Conservation (phyloP, 2,888 invertebrate genomes). For the Erebia aethiops region DNA sequence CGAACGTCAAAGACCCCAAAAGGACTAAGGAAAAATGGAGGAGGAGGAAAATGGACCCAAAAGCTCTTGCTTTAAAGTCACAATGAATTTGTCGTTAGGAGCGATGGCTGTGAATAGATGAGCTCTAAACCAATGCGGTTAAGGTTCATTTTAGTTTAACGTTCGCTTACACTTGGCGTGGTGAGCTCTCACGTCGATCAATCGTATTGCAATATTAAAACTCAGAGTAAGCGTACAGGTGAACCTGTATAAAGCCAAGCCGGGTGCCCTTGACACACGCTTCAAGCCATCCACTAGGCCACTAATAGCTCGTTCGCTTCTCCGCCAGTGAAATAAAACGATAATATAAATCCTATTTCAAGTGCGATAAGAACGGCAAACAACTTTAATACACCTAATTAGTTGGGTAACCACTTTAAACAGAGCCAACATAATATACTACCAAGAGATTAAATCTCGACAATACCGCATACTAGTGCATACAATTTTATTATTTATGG, state of each 20-base stretch:
- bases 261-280: constrained; percentile 69
- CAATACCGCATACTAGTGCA: constrained; percentile 33
- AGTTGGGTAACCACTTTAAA: constrained; percentile 44
- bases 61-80: too few species aligned
- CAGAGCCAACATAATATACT: constrained; percentile 45
- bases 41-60: too few species aligned
- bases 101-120: too few species aligned
- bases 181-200: too few species aligned
- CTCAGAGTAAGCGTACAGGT: too few species aligned
- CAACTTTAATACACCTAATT: constrained; percentile 39
- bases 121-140: too few species aligned
- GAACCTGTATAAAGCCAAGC: constrained; percentile 34
- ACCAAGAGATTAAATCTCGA: constrained; percentile 33
- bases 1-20: too few species aligned
- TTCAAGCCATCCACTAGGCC: constrained; percentile 40
- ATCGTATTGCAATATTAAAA: too few species aligned
- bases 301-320: constrained; percentile 36
- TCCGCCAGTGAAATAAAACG: constrained; percentile 36
- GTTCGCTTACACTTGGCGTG: too few species aligned
- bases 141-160: too few species aligned
- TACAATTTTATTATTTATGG: constrained; percentile 40
- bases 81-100: too few species aligned
- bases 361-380: constrained; percentile 46
- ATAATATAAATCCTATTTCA: constrained; percentile 41
- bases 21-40: too few species aligned